Evolutionary conservation across 2,113 vertebrate species (phyloP).

Genomic region (Trachemys scripta): DNA sequence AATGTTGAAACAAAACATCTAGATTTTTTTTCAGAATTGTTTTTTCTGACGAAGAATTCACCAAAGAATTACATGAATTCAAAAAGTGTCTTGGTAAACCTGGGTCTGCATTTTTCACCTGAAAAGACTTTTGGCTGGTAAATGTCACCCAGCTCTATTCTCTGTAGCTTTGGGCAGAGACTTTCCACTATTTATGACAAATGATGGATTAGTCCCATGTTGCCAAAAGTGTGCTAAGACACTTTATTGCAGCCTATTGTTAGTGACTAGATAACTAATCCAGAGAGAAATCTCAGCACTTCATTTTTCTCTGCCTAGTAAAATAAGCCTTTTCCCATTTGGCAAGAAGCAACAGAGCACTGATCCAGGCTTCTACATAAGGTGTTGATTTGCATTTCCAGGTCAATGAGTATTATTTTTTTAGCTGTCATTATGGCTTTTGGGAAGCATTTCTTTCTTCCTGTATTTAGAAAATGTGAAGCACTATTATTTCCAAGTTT

Average conservation of each 20-base stretch:
- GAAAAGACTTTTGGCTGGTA: not conserved
- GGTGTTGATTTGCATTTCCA: not conserved
- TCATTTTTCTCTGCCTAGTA: not conserved
- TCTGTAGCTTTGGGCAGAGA: not conserved
- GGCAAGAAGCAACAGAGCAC: not conserved
- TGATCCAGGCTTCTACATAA: not conserved
- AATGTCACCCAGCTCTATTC: not conserved
- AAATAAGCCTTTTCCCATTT: not conserved
- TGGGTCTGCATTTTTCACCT: not conserved
- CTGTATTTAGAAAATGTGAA: conserved; percentile 10
- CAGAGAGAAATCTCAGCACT: not conserved
- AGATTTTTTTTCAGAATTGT: not conserved
- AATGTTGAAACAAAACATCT: not conserved
- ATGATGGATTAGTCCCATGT: not conserved
- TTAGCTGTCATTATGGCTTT: not conserved
- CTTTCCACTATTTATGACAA: not conserved
- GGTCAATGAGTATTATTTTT: accelerated
- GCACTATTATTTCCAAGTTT: conserved; percentile 17
- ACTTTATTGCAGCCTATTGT: not conserved
- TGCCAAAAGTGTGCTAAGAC: not conserved
- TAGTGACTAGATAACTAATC: not conserved
- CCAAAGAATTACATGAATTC: not conserved
- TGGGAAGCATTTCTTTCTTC: not conserved
- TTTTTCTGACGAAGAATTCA: not conserved
- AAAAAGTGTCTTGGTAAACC: not conserved